Evolutionary conservation across 2,888 invertebrate species (phyloP).

Genomic region (Choreutis nemorana): DNA sequence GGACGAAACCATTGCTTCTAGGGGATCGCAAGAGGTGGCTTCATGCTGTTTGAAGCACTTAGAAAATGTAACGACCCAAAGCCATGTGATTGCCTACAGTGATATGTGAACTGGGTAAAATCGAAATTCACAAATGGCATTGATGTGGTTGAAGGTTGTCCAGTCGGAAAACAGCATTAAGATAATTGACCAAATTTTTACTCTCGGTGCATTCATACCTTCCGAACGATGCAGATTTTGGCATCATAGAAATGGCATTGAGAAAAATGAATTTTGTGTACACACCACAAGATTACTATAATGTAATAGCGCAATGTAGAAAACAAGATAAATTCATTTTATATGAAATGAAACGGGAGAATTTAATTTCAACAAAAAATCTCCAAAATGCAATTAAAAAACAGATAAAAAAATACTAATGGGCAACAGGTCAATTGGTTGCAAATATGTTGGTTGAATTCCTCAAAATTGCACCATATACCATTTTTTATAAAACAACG

Average conservation of each 20-base stretch:
- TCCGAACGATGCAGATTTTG: background rate
- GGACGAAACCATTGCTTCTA: constrained; percentile 19
- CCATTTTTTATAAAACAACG: constrained; percentile 8
- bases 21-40: constrained; percentile 18
- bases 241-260: constrained; percentile 1
- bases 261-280: constrained; percentile 7
- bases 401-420: constrained; percentile 6
- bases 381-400: constrained; percentile 6
- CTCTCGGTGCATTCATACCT: constrained; percentile 9
- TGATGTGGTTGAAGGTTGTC: constrained; percentile 14
- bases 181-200: constrained; percentile 13
- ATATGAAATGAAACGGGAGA: constrained; percentile 8
- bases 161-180: constrained; percentile 11
- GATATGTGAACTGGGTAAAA: constrained; percentile 22
- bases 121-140: constrained; percentile 18
- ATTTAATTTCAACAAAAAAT: constrained; percentile 7
- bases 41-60: constrained; percentile 15
- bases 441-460: constrained; percentile 7
- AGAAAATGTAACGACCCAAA: constrained; percentile 10
- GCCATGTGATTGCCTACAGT: constrained; percentile 19
- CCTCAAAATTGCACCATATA: constrained; percentile 7
- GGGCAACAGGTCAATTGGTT: constrained; percentile 1
- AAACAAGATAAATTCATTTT: constrained; percentile 9
- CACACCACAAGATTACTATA: constrained; percentile 9
- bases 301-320: constrained; percentile 9